phyloP scores from a whole-genome alignment of 1,140 invertebrate species.

The Micrasema minimum region DNA sequence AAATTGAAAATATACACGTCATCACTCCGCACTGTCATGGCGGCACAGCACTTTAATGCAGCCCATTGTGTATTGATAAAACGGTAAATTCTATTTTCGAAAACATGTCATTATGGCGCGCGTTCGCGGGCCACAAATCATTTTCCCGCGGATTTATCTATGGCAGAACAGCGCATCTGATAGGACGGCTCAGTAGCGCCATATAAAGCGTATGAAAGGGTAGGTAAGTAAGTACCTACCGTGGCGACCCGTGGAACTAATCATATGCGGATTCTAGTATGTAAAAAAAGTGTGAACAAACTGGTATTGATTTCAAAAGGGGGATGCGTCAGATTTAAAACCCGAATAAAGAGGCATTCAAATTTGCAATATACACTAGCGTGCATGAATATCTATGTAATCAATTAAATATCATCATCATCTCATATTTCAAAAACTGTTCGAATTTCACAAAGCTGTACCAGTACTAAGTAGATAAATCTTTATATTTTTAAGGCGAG shows the following conservation, averaged over 20 bases:
- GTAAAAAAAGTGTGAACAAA: conserved; percentile 21
- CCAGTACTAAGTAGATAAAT: too few species aligned
- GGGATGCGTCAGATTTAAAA: too few species aligned
- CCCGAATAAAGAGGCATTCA: too few species aligned
- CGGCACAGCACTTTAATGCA: conserved; percentile 44
- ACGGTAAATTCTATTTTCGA: conserved; percentile 54
- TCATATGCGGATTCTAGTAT: conserved; percentile 1
- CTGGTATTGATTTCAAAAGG: too few species aligned
- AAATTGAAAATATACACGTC: conserved; percentile 54
- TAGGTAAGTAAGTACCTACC: not conserved
- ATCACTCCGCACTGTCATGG: conserved; percentile 28
- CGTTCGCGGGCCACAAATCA: conserved; percentile 53
- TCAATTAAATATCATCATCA: too few species aligned
- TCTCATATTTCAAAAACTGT: too few species aligned
- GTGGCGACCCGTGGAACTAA: too few species aligned
- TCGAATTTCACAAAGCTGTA: too few species aligned
- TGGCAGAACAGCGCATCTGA: conserved; percentile 42
- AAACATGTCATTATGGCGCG: conserved; percentile 54
- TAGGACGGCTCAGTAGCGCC: conserved; percentile 29
- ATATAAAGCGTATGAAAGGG: conserved; percentile 15
- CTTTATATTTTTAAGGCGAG: too few species aligned
- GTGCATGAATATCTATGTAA: too few species aligned
- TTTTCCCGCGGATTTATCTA: conserved; percentile 51
- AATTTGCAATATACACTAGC: too few species aligned
- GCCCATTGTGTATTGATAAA: conserved; percentile 52